Evolutionary conservation across 2,797 vertebrate genomes (phyloP), one percentile per base, ranked within the genome.

Genomic region (Choloepus didactylus): DNA sequence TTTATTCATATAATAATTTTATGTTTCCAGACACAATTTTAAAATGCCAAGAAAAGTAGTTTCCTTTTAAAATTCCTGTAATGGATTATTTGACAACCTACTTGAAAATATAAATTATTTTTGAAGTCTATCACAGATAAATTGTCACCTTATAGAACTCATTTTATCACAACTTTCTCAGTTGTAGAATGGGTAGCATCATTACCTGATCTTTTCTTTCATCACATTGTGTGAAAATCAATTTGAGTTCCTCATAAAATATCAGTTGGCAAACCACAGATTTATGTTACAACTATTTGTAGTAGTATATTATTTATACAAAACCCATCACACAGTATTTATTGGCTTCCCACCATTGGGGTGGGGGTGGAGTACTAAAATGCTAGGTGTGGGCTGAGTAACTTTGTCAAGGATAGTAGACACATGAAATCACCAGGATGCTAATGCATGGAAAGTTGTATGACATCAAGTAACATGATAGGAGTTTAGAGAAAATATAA

Each of bases 81-180:
- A 59, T 93, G 35, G 91, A 64, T 91, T 91, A 66, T 56, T 93
- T 90, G 46, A 87, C 73, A 81, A n/a, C 23, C 35, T 93, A 35
- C 82, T 14, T 94, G 76, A 96, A 89, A 93, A 89, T 60, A 60
- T 5, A 79, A 59, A 59, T 75, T 84, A 51, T 92, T 94, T 92
- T 96, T 21, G 16, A 92, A 64, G 21, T 46, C 21, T 95, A 0
- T 91, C 56, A 89, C 29, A 76, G 64, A 54, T 92, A 76, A 85
- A 72, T 87, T 93, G 8, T 83, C 69, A 82, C 29, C 21, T 76
- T 84, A 41, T 76, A 18, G n/a, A 95, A 72, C 12, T 87, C 29
- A 82, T 85, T 91, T 89, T 59, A 89, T 87, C 29, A 51, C 8
- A 54, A 29, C 70, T 88, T 79, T 15, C 41, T 93, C 44, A 80